These are phyloP conservation scores for Festucalex cinctus DNA, from an alignment of 2,113 vertebrate genomes.

Conservation along the genomic window DNA sequence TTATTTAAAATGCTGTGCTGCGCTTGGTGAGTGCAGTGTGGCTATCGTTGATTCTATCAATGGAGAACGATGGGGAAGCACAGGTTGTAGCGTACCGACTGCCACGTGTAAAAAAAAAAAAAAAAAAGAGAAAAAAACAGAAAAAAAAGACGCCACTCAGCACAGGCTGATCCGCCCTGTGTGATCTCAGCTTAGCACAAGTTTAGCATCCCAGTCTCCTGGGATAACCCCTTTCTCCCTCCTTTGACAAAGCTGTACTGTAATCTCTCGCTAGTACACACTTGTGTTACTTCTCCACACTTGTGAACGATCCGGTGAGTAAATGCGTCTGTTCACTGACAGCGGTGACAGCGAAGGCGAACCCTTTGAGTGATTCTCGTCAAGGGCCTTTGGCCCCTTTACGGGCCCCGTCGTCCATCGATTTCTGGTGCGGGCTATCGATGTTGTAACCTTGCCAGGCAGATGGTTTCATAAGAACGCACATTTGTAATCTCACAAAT, in stretches of 20 bases:
- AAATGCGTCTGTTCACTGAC: slow-evolving; percentile 26
- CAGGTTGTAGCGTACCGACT: slow-evolving; percentile 35
- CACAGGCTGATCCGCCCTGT: slow-evolving; percentile 42
- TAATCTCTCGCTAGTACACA: slow-evolving; percentile 11
- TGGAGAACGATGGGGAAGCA: not conserved
- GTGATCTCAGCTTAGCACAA: slow-evolving; percentile 58
- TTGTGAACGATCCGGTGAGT: not conserved
- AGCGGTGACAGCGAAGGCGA: slow-evolving; percentile 39
- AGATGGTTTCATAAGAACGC: not conserved
- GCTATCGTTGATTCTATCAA: not conserved
- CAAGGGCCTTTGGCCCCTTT: slow-evolving; percentile 5
- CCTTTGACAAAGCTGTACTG: slow-evolving; percentile 6
- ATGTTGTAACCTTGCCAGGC: not conserved
- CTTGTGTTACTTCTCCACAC: slow-evolving; percentile 8
- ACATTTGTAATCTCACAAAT: not conserved
- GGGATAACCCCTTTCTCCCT: slow-evolving; percentile 15
- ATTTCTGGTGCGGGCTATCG: slow-evolving; percentile 22
- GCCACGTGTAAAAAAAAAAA: slow-evolving; percentile 3
- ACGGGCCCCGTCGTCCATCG: slow-evolving; percentile 9
- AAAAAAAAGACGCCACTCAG: slow-evolving; percentile 22
- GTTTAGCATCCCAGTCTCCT: slow-evolving; percentile 37
- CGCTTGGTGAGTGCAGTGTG: not conserved
- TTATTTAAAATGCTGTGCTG: not conserved
- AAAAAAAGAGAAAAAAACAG: slow-evolving; percentile 18
- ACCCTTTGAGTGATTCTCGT: slow-evolving; percentile 38